Percentiles rank a stretch among this genome's conserved stretches.
These are phyloP conservation scores for Listrodromus nycthemerus DNA, from an alignment of 2,888 invertebrate genomes.

Conservation along the genomic window DNA sequence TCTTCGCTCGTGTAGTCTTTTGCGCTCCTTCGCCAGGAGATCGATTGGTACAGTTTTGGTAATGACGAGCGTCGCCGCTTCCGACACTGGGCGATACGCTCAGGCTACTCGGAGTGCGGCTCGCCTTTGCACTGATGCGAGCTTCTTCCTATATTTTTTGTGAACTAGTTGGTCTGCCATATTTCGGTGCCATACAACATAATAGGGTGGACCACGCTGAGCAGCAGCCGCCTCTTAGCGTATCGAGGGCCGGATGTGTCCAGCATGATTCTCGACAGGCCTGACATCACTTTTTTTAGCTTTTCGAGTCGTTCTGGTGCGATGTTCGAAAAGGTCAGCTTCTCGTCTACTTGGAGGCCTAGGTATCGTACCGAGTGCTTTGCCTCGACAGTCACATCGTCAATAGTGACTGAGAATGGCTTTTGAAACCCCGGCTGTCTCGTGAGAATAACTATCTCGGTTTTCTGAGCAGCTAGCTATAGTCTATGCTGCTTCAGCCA, in stretches of 20 bases:
- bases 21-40: conserved; percentile 56
- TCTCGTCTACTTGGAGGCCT: conserved; percentile 22
- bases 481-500: conserved; percentile 17
- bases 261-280: conserved; percentile 32
- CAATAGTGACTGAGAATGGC: no score
- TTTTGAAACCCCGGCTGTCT: conserved; percentile 41
- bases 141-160: conserved; percentile 54
- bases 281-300: neutral
- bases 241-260: conserved; percentile 30
- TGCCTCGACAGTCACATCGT: neutral
- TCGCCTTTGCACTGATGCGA: conserved; percentile 63
- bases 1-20: conserved; percentile 8
- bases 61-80: conserved; percentile 62
- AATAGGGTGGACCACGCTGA: neutral
- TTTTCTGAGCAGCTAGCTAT: conserved; percentile 20
- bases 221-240: conserved; percentile 2
- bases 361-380: neutral
- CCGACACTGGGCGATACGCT: conserved; percentile 67
- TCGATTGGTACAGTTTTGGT: conserved; percentile 65
- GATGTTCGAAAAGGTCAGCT: conserved; percentile 24
- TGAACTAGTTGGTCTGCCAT: conserved; percentile 50
- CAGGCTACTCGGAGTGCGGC: conserved; percentile 63
- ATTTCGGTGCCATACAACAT: conserved; percentile 52
- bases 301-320: neutral
- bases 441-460: conserved; percentile 21